Evolutionary conservation across 2,113 vertebrate species (phyloP).

Genomic region (Sinocyclocheilus rhinocerous): DNA sequence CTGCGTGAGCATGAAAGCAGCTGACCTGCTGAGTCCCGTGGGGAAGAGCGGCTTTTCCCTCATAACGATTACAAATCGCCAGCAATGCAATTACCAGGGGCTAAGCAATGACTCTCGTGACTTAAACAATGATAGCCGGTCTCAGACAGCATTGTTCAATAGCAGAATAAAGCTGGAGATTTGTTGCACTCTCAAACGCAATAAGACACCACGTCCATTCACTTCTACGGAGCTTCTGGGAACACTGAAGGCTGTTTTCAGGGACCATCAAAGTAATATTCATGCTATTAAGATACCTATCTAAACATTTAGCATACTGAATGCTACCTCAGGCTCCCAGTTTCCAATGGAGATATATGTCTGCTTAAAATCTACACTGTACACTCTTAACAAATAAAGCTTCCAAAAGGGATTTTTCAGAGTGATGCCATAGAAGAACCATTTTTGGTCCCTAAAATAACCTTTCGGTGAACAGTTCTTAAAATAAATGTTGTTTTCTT

Average conservation of each 20-base stretch:
- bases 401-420: no score
- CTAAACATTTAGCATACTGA: slow-evolving; percentile 36
- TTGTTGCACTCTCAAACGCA: slow-evolving; percentile 25
- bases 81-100: slow-evolving; percentile 34
- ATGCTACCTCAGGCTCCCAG: slow-evolving; percentile 21
- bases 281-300: slow-evolving; percentile 11
- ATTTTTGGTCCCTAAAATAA: no score
- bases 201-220: slow-evolving; percentile 21
- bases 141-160: slow-evolving; percentile 34
- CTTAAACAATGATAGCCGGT: slow-evolving; percentile 21
- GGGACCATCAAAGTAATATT: slow-evolving; percentile 19
- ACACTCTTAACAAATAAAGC: neutral
- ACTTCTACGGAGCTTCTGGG: neutral
- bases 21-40: slow-evolving; percentile 8
- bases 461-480: no score
- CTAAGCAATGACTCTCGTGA: neutral
- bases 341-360: neutral
- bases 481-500: no score
- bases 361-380: neutral
- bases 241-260: neutral
- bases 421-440: no score
- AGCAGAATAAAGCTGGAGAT: slow-evolving; percentile 33
- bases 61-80: slow-evolving; percentile 49
- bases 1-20: neutral
- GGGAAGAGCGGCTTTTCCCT: slow-evolving; percentile 29